These are phyloP conservation scores for Numenius arquata DNA, from an alignment of 2,113 vertebrate species.

Conservation along the genomic window DNA sequence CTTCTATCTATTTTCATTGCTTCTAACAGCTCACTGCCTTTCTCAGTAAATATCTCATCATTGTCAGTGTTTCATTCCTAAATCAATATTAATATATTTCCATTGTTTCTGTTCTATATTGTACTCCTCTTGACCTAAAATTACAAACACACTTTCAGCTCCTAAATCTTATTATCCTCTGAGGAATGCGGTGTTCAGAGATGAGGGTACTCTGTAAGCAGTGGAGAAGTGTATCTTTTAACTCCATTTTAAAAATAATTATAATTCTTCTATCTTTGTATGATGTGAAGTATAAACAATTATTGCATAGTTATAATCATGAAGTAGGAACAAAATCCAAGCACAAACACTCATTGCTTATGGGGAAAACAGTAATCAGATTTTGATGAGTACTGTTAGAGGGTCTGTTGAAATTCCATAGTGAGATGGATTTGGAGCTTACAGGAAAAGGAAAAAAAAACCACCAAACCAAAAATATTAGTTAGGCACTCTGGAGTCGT, in stretches of 20 bases:
- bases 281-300: background rate
- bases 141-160: background rate
- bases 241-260: background rate
- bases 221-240: background rate
- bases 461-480: background rate
- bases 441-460: background rate
- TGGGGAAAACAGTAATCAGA: background rate
- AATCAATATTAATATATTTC: constrained; percentile 12
- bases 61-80: background rate
- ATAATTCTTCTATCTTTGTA: background rate
- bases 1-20: background rate
- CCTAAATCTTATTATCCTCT: background rate
- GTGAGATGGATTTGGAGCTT: background rate
- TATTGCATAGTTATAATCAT: background rate
- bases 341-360: background rate
- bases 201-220: background rate
- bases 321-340: background rate
- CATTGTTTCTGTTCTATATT: background rate
- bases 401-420: background rate
- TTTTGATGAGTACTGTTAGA: background rate
- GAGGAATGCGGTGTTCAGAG: background rate
- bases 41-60: background rate
- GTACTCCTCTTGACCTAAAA: background rate
- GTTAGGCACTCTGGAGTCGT: background rate
- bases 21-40: background rate